Percentiles rank a stretch among this genome's conserved stretches.
Evolutionary conservation across 53 echinoderm and acorn worm species (phyloP).

Genomic region (Holothuria leucospilota): DNA sequence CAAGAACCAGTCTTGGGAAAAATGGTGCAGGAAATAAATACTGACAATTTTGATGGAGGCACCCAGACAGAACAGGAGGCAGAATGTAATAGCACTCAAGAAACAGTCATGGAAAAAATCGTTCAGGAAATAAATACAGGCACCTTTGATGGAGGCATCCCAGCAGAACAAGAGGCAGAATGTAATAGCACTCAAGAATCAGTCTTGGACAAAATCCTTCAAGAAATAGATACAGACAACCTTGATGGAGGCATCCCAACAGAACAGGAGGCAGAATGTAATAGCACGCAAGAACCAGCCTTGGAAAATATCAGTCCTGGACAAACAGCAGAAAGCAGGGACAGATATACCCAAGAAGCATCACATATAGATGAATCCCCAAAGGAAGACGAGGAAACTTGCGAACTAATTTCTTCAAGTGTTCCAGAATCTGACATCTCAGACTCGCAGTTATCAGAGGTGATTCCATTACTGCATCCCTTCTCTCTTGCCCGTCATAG

Average conservation of each 20-base stretch:
- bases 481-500: constrained; percentile 1
- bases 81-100: constrained; percentile 10
- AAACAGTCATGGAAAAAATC: not conserved
- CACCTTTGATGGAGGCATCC: not conserved
- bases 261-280: not conserved
- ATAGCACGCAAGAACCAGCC: not conserved
- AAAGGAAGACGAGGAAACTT: not conserved
- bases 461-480: not conserved
- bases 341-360: not conserved
- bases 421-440: constrained; percentile 14
- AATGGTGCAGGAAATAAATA: not conserved
- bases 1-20: constrained; percentile 6
- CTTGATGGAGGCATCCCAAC: constrained; percentile 1
- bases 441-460: constrained; percentile 10
- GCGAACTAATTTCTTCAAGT: not conserved
- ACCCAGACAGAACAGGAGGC: not conserved
- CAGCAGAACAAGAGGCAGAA: not conserved
- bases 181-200: constrained; percentile 1
- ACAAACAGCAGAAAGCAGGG: not conserved
- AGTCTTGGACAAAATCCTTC: not conserved
- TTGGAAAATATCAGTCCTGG: not conserved
- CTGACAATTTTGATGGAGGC: not conserved
- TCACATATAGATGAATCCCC: not conserved
- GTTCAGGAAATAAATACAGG: not conserved
- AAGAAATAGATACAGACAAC: not conserved